A percentile compares a stretch with the other conserved stretches of the same genome.
phyloP scores from a whole-genome alignment of 2,797 vertebrate species.

The Echiichthys vipera region DNA sequence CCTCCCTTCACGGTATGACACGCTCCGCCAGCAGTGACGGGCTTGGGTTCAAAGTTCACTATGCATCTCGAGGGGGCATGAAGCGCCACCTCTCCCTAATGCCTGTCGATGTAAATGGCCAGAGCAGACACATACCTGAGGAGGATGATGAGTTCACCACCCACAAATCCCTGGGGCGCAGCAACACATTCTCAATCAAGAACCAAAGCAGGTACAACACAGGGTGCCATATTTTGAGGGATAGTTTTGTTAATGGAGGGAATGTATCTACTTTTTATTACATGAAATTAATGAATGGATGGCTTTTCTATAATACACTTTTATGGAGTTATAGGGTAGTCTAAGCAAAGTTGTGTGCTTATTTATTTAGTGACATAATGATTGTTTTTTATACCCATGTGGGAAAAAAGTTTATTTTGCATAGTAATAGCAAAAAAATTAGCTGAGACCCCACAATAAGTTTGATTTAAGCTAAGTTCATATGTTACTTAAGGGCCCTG shows the following conservation, averaged over 20 bases:
- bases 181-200: conserved; percentile 72
- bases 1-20: conserved; percentile 83
- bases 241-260: background rate
- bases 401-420: background rate
- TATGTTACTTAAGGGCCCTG: background rate
- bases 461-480: background rate
- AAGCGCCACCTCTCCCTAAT: conserved; percentile 89
- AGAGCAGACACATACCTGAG: conserved; percentile 88
- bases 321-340: no score
- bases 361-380: background rate
- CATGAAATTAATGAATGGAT: background rate
- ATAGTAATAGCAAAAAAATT: no score
- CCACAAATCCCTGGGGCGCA: conserved; percentile 70
- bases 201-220: conserved; percentile 78
- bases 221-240: background rate
- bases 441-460: background rate
- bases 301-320: background rate
- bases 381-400: background rate
- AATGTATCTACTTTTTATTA: background rate
- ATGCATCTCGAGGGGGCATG: conserved; percentile 82
- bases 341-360: background rate
- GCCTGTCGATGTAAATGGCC: conserved; percentile 88
- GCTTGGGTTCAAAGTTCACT: conserved; percentile 87
- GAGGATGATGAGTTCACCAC: conserved; percentile 79
- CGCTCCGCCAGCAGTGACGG: conserved; percentile 95